These are phyloP conservation scores for Tetramorium simillimum DNA, from an alignment of 1,140 invertebrate genomes.

Conservation along the genomic window DNA sequence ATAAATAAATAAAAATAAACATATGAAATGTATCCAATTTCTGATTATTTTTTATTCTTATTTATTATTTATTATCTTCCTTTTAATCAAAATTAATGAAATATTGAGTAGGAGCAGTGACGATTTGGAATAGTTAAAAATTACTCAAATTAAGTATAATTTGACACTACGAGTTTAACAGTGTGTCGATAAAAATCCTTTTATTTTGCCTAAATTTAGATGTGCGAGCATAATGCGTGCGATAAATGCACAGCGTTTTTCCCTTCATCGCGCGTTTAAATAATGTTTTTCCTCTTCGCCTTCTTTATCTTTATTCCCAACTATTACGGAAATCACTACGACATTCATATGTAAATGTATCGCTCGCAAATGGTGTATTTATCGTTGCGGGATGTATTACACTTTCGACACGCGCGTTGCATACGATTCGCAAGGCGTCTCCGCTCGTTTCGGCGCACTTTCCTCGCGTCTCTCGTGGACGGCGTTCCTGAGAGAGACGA, in stretches of 20 bases:
- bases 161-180: too few relatives aligned
- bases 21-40: too few relatives aligned
- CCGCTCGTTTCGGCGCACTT: slow-evolving; percentile 15
- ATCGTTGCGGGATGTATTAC: neutral
- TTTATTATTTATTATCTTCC: too few relatives aligned
- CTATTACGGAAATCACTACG: neutral
- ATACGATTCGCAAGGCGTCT: slow-evolving; percentile 49
- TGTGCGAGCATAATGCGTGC: too few relatives aligned
- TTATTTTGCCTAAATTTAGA: neutral
- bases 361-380: neutral
- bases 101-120: too few relatives aligned
- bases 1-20: too few relatives aligned
- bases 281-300: too few relatives aligned
- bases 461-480: slow-evolving; percentile 1
- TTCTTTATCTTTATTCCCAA: neutral
- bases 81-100: too few relatives aligned
- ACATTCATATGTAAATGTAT: neutral
- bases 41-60: too few relatives aligned
- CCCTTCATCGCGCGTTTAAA: neutral
- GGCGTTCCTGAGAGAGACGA: slow-evolving; percentile 68
- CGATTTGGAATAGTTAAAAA: too few relatives aligned
- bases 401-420: slow-evolving; percentile 55
- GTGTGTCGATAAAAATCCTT: neutral
- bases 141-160: too few relatives aligned
- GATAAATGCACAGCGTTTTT: neutral